Evolutionary conservation across 2,888 invertebrate genomes (phyloP).

Genomic region (Diplolepis rosae): DNA sequence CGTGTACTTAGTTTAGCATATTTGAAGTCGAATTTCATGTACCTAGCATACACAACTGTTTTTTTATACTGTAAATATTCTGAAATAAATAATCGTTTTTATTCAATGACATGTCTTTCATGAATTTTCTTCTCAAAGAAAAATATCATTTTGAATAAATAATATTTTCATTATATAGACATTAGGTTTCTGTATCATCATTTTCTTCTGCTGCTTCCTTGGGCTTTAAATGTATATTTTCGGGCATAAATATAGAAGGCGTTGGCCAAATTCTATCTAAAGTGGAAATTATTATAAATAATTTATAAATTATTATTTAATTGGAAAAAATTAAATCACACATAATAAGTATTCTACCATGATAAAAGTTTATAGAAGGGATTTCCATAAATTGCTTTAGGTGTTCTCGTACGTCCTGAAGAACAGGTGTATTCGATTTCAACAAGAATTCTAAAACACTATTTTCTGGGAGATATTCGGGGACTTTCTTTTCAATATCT

Average conservation of each 20-base stretch:
- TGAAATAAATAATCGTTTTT: constrained; percentile 73
- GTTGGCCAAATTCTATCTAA: constrained; percentile 13
- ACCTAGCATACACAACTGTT: constrained; percentile 56
- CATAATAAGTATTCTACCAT: constrained; percentile 48
- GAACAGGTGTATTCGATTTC: constrained; percentile 43
- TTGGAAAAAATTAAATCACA: no score
- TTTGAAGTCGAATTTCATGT: constrained; percentile 59
- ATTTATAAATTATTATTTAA: not conserved
- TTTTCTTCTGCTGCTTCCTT: not conserved
- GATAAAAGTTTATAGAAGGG: constrained; percentile 51
- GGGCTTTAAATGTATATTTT: not conserved
- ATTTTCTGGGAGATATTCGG: constrained; percentile 57
- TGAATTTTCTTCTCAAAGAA: not conserved
- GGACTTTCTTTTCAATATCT: constrained; percentile 42
- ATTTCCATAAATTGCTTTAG: constrained; percentile 43
- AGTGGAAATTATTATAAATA: not conserved
- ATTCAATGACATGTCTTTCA: constrained; percentile 54
- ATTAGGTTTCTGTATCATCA: not conserved
- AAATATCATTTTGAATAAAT: no score
- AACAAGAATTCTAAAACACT: constrained; percentile 59
- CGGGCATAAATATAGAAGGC: not conserved
- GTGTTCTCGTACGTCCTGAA: constrained; percentile 54
- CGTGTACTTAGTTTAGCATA: constrained; percentile 60
- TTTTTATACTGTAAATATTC: constrained; percentile 71
- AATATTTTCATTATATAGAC: not conserved